Percentiles rank a stretch among this genome's conserved stretches.
Evolutionary conservation across 2,888 invertebrate species (phyloP).

Genomic region (Ditula angustiorana): DNA sequence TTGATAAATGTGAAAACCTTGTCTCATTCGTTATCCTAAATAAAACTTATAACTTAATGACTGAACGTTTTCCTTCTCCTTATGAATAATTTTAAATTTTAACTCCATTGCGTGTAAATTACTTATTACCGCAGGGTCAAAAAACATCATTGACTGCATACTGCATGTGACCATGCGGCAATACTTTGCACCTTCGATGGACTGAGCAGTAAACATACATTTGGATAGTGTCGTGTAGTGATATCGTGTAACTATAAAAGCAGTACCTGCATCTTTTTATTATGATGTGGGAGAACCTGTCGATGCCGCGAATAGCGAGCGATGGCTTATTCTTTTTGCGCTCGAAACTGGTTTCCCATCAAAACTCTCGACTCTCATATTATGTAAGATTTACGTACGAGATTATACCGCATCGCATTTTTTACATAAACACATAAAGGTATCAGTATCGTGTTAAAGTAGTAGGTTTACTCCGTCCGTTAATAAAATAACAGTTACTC

Average conservation of each 20-base stretch:
- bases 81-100: too few species aligned
- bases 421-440: slow-evolving; percentile 34
- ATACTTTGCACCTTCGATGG: not conserved
- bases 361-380: slow-evolving; percentile 55
- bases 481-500: slow-evolving; percentile 32
- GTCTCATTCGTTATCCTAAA: too few species aligned
- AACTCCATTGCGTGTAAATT: not conserved
- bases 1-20: too few species aligned
- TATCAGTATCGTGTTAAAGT: not conserved
- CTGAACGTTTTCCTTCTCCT: too few species aligned
- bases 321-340: slow-evolving; percentile 47
- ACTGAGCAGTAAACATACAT: too few species aligned
- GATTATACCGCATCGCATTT: slow-evolving; percentile 40
- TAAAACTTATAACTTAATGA: too few species aligned
- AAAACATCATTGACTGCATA: not conserved
- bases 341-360: slow-evolving; percentile 67
- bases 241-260: not conserved
- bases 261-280: not conserved
- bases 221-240: not conserved
- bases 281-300: slow-evolving; percentile 56
- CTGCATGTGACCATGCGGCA: slow-evolving; percentile 1
- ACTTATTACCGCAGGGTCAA: not conserved
- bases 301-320: slow-evolving; percentile 37
- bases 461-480: slow-evolving; percentile 12
- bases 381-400: slow-evolving; percentile 54